phyloP scores from a whole-genome alignment of 2,113 vertebrate species.

The Melozone crissalis region DNA sequence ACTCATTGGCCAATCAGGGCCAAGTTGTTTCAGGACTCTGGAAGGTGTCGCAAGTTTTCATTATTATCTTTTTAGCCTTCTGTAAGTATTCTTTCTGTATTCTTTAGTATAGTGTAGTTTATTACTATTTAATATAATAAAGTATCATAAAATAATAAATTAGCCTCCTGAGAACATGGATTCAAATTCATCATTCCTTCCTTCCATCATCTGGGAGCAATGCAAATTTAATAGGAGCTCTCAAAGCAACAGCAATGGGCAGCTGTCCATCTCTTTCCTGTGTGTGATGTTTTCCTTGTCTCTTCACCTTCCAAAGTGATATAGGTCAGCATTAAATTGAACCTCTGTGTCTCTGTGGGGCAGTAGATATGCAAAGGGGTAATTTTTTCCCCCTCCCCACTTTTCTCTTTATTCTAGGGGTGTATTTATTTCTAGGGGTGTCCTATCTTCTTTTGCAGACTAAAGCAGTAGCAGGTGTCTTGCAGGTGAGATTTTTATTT shows the following conservation, averaged over 20 bases:
- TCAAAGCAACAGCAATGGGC: background rate
- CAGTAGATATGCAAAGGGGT: background rate
- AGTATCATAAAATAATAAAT: no score
- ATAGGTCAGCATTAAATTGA: background rate
- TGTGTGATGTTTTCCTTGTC: background rate
- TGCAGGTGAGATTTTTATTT: background rate
- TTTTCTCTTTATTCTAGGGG: background rate
- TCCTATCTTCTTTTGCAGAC: background rate
- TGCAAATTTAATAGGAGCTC: no score
- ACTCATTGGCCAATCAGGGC: no score
- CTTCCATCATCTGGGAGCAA: no score
- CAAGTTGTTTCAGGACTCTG: no score
- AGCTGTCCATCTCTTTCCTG: background rate
- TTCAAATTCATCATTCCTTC: no score
- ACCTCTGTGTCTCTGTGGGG: background rate
- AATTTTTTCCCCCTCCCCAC: accelerated
- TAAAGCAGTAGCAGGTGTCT: background rate
- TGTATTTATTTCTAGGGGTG: background rate
- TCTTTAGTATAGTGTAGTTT: no score
- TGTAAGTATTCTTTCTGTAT: no score
- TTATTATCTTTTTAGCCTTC: no score
- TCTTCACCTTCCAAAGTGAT: background rate
- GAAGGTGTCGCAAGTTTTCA: no score
- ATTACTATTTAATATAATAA: no score
- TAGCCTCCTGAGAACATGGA: no score